Conservation (phyloP, 2,797 vertebrate species). For the Callimico goeldii region DNA sequence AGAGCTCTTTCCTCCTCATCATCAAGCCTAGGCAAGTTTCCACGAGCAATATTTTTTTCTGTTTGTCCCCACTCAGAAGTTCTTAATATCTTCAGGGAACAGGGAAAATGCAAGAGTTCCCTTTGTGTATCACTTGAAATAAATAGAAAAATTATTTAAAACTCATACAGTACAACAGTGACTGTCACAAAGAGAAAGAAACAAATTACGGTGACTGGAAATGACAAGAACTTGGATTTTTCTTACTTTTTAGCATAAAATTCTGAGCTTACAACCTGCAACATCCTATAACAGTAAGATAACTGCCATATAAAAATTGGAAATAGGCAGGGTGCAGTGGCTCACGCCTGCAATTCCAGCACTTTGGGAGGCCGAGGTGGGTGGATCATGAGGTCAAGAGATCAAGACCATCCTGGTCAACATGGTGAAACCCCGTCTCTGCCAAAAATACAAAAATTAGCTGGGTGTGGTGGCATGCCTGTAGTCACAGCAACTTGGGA, state of each 20-base stretch:
- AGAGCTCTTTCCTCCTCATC: background rate
- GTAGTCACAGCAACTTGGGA: no score
- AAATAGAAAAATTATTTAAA: background rate
- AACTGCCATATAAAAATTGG: background rate
- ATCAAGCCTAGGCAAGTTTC: background rate
- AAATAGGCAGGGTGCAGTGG: no score
- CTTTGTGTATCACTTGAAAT: background rate
- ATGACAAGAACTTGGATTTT: background rate
- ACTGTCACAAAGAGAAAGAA: background rate
- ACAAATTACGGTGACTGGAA: background rate
- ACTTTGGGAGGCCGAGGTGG: no score
- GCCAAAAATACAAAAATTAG: no score
- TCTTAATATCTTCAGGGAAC: background rate
- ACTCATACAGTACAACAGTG: background rate
- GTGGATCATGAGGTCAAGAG: no score
- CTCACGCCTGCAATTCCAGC: no score
- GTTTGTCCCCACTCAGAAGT: background rate
- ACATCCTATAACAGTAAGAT: background rate
- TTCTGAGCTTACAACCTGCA: background rate
- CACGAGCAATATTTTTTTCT: background rate
- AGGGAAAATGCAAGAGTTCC: background rate
- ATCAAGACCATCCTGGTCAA: no score
- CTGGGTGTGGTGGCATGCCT: no score
- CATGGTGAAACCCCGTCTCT: no score
- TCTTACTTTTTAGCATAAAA: background rate